Conservation (phyloP, 2,797 vertebrate genomes). For the Erethizon dorsatum region DNA sequence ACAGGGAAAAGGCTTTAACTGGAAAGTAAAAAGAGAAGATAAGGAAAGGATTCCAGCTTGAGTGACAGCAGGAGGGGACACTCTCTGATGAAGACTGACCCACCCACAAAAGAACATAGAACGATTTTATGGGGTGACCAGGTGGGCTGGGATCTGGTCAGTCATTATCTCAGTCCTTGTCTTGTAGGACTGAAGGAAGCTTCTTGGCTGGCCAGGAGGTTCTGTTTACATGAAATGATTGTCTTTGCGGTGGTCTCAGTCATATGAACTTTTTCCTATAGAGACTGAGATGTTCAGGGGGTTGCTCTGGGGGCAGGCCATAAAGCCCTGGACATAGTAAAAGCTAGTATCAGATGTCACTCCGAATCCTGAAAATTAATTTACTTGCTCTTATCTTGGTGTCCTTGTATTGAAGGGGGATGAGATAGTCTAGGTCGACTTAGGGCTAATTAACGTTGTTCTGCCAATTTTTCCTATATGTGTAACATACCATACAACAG, state of each 20-base stretch:
- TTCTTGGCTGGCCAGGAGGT: neutral
- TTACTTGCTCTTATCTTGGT: neutral
- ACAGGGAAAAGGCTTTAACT: neutral
- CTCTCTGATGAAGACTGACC: neutral
- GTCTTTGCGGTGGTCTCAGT: neutral
- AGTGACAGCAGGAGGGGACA: neutral
- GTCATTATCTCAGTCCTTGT: neutral
- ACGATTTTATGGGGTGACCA: neutral
- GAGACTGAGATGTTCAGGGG: neutral
- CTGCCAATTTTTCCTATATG: neutral
- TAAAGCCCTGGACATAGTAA: neutral
- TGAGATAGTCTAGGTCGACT: neutral
- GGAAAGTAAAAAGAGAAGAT: neutral
- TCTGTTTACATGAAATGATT: neutral
- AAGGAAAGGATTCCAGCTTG: neutral
- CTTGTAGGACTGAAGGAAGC: neutral
- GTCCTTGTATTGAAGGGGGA: neutral
- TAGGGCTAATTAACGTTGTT: neutral
- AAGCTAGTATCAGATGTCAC: neutral
- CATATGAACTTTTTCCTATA: neutral
- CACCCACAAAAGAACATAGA: neutral
- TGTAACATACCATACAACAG: neutral
- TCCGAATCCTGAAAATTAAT: neutral
- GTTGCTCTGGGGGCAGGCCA: neutral
- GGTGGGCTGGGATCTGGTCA: neutral